Conservation (phyloP, 1,140 invertebrate genomes). For the Micrasema longulum region DNA sequence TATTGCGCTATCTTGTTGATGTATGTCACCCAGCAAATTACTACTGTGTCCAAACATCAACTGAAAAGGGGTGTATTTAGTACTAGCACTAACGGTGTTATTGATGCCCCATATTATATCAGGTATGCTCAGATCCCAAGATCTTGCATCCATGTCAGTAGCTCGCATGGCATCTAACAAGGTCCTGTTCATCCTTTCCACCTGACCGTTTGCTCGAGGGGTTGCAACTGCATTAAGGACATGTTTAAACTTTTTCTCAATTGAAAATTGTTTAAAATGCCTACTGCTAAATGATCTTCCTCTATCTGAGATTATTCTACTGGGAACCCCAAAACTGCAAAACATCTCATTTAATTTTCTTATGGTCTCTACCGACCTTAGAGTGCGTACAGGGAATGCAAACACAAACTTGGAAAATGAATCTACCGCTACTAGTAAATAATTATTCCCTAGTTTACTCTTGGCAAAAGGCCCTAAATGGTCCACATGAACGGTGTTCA, state of each 20-base stretch:
- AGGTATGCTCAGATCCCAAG: not conserved
- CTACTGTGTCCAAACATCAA: not conserved
- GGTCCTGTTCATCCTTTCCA: not conserved
- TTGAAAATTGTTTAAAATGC: not conserved
- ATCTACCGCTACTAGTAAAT: not conserved
- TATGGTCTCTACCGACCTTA: not conserved
- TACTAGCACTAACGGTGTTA: constrained; percentile 1
- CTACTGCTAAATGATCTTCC: not conserved
- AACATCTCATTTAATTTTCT: not conserved
- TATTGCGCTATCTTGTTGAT: not conserved
- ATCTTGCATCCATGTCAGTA: not conserved
- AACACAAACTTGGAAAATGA: constrained; percentile 2
- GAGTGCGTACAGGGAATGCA: not conserved
- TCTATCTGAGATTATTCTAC: not conserved
- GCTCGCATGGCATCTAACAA: constrained; percentile 7
- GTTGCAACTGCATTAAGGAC: not conserved
- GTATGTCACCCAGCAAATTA: not conserved
- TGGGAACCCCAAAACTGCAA: not conserved
- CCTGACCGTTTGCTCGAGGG: not conserved
- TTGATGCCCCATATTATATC: not conserved
- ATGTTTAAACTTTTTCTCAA: not conserved
- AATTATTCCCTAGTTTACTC: not conserved
- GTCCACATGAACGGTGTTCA: not conserved
- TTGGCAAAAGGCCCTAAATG: not conserved
- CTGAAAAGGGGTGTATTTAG: not conserved